A percentile compares a stretch with the other conserved stretches of the same genome.
These are phyloP conservation scores for Macrostomum lignano DNA, from an alignment of 1,140 invertebrate species.

Conservation along the genomic window DNA sequence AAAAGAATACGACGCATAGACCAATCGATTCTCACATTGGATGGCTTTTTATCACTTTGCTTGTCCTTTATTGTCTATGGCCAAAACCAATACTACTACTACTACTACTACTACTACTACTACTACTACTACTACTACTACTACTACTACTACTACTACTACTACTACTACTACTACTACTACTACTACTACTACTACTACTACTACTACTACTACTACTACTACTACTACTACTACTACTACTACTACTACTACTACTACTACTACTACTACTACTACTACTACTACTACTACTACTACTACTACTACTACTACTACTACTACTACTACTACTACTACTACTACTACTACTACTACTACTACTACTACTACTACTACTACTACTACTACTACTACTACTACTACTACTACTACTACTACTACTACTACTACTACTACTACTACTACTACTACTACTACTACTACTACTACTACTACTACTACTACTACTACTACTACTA, in stretches of 20 bases:
- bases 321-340: conserved; percentile 9
- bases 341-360: conserved; percentile 9
- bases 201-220: conserved; percentile 7
- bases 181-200: conserved; percentile 10
- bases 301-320: conserved; percentile 9
- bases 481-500: conserved; percentile 9
- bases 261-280: conserved; percentile 9
- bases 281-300: conserved; percentile 7
- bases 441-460: conserved; percentile 10
- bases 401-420: conserved; percentile 9
- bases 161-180: conserved; percentile 9
- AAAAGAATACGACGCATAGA: no score
- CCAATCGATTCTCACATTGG: no score
- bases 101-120: conserved; percentile 10
- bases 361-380: conserved; percentile 9
- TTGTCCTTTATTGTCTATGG: no score
- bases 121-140: conserved; percentile 10
- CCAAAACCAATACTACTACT: no score
- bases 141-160: conserved; percentile 10
- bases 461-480: conserved; percentile 10
- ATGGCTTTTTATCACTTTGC: no score
- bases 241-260: conserved; percentile 9
- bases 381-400: conserved; percentile 9
- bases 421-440: conserved; percentile 10
- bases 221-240: conserved; percentile 9